Evolutionary conservation across 2,888 invertebrate genomes (phyloP), one percentile per base, ranked within the genome.

Genomic region (Dicroscelio sp.): DNA sequence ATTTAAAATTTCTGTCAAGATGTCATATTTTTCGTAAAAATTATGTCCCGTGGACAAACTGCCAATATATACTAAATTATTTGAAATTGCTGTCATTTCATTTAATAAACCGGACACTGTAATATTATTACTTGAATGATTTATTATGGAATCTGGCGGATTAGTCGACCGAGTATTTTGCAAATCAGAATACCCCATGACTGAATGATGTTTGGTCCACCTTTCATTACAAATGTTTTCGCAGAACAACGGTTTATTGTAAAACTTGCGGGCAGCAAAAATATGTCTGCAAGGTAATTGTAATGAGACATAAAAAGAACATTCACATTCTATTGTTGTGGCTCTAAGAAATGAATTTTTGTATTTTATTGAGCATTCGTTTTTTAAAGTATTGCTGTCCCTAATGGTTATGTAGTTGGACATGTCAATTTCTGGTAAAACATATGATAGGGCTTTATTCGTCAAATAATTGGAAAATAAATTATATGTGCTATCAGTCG

Each of bases 221-320:
- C 63, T 25, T 27, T 20, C 17, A 12, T 23, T n/a, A 33, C 65
- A 79, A 12, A 79, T 23, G 17, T 31, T 30, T 31, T 43, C 12
- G 14, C 25, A 27, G 27, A 79, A 79, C 17, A 79, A 8, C 2
- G 43, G 3, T 52, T 73, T 25, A 20, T 60, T 63, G 12, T 73
- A 73, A 30, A 73, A 83, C 25, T 73, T 73, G 6, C 83, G 30
- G 0, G 43, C 63, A 20, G 83, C 73, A 73, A 83, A 83, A 33
- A 83, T 73, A 63, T 83, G 83, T 33, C 27, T 83, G 23, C 73
- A 83, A 6, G 73, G 83, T 25, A 83, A 63, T 23, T 14, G 12
- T 17, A 83, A 10, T 0, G 71, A 73, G 38, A 4, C 0, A 31
- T 33, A 75, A 52, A 75, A 63, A 25, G 38, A 4, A 52, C 84